Conservation (phyloP, 2,888 invertebrate species). For the Nomada fabriciana region DNA sequence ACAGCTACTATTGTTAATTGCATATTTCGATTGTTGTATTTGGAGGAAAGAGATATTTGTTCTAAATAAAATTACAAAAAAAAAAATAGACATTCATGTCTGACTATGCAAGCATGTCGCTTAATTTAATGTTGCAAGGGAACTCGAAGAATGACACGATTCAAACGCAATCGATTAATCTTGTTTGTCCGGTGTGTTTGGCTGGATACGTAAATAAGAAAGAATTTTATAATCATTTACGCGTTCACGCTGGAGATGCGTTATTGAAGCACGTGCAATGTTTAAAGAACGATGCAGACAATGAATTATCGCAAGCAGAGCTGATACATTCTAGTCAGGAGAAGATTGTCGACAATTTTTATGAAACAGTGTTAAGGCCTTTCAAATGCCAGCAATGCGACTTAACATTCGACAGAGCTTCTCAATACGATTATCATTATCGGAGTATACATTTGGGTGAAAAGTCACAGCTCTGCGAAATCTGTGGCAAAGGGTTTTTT, state of each 20-base stretch:
- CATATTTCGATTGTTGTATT: slow-evolving; percentile 12
- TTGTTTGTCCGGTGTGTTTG: slow-evolving; percentile 69
- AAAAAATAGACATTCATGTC: background rate
- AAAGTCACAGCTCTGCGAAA: slow-evolving; percentile 80
- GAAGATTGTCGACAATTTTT: slow-evolving; percentile 61
- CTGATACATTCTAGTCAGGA: background rate
- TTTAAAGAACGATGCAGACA: slow-evolving; percentile 37
- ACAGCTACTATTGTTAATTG: slow-evolving; percentile 1
- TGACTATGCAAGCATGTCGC: slow-evolving; percentile 39
- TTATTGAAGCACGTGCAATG: slow-evolving; percentile 71
- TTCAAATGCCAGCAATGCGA: slow-evolving; percentile 77
- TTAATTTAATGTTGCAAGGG: slow-evolving; percentile 24
- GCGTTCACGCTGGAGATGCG: slow-evolving; percentile 74
- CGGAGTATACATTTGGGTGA: slow-evolving; percentile 80
- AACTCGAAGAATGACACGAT: slow-evolving; percentile 6
- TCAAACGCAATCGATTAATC: slow-evolving; percentile 27
- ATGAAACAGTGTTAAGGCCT: slow-evolving; percentile 71
- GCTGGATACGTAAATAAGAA: slow-evolving; percentile 72
- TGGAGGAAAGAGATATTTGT: background rate
- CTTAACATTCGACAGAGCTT: slow-evolving; percentile 79
- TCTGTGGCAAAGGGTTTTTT: slow-evolving; percentile 81
- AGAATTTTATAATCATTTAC: slow-evolving; percentile 78
- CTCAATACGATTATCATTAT: slow-evolving; percentile 80
- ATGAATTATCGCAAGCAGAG: background rate
- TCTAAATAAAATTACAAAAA: background rate